Conservation (phyloP, 92 coral and sea anemone genomes). For the Blastomussa wellsi region DNA sequence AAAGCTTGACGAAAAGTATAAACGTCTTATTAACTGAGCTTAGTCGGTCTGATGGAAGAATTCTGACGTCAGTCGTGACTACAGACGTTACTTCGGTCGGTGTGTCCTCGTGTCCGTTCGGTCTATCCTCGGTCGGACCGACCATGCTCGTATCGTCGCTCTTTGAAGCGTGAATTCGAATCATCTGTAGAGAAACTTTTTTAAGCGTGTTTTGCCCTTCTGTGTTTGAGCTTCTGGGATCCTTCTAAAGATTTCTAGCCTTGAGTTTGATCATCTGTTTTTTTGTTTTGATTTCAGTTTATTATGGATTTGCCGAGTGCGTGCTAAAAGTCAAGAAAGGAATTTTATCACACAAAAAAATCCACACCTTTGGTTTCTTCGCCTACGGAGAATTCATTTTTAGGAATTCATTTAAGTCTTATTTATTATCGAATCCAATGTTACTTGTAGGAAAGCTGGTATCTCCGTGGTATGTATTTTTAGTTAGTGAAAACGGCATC, state of each 20-base stretch:
- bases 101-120: too few relatives aligned
- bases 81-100: too few relatives aligned
- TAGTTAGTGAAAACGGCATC: not conserved
- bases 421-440: constrained; percentile 26
- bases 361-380: not conserved
- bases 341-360: constrained; percentile 1
- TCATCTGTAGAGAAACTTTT: too few relatives aligned
- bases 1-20: too few relatives aligned
- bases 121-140: too few relatives aligned
- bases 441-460: constrained; percentile 1
- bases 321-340: not conserved
- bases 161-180: too few relatives aligned
- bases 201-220: too few relatives aligned
- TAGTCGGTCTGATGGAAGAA: too few relatives aligned
- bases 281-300: constrained; percentile 15
- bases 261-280: not conserved
- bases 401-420: constrained; percentile 19
- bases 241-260: not conserved
- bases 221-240: too few relatives aligned
- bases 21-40: too few relatives aligned
- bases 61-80: too few relatives aligned
- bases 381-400: not conserved
- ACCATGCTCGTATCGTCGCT: too few relatives aligned
- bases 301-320: constrained; percentile 16
- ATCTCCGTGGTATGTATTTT: not conserved